Percentiles rank a stretch among this genome's conserved stretches.
phyloP scores from a whole-genome alignment of 2,797 vertebrate species.

The Etheostoma perlongum region DNA sequence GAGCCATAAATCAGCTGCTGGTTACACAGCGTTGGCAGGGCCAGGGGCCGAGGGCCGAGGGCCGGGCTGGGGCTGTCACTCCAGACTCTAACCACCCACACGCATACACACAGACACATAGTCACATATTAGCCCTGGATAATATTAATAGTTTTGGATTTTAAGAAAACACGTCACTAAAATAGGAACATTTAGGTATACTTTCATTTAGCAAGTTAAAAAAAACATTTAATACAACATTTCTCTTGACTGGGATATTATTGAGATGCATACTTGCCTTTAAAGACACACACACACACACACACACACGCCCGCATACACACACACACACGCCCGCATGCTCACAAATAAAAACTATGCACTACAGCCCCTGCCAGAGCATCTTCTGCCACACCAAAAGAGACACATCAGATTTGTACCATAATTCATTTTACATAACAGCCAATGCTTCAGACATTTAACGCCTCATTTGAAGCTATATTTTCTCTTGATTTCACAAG shows the following conservation, averaged over 20 bases:
- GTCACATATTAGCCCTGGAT: slow-evolving; percentile 18
- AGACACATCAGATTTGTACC: slow-evolving; percentile 54
- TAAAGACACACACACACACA: neutral
- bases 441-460: slow-evolving; percentile 67
- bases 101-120: slow-evolving; percentile 44
- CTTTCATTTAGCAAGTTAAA: neutral
- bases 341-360: neutral
- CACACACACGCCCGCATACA: neutral
- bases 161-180: neutral
- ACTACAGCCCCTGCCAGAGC: slow-evolving; percentile 19
- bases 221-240: neutral
- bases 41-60: slow-evolving; percentile 70
- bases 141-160: neutral
- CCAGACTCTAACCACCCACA: slow-evolving; percentile 68
- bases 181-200: neutral
- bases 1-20: slow-evolving; percentile 92
- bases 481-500: slow-evolving; percentile 82
- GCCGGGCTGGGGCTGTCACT: slow-evolving; percentile 77
- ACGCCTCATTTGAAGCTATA: slow-evolving; percentile 78
- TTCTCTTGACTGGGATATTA: neutral
- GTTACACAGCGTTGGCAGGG: slow-evolving; percentile 82
- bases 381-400: slow-evolving; percentile 51
- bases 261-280: neutral
- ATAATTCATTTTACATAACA: slow-evolving; percentile 76
- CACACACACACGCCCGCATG: slow-evolving; percentile 6